These are phyloP conservation scores for Halictus quadricinctus DNA, from an alignment of 2,888 invertebrate species.

Conservation along the genomic window DNA sequence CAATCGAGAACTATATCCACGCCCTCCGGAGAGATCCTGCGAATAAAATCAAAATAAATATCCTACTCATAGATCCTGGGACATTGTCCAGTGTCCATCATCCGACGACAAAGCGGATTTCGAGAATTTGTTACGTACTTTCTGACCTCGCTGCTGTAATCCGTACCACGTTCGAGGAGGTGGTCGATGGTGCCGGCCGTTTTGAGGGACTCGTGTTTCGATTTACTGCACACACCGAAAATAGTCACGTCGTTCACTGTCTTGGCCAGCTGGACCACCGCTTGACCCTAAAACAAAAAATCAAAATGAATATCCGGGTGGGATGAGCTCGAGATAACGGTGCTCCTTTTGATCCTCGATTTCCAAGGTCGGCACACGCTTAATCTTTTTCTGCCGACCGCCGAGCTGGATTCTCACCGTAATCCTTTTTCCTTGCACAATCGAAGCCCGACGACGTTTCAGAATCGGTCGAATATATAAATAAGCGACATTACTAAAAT, in stretches of 20 bases:
- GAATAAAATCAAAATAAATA: slow-evolving; percentile 25
- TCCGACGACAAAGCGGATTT: neutral
- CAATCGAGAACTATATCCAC: slow-evolving; percentile 95
- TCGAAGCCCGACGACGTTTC: neutral
- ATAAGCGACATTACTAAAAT: no score
- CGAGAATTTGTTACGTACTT: slow-evolving; percentile 85
- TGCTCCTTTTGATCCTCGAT: neutral
- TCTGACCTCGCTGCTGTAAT: slow-evolving; percentile 92
- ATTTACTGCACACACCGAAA: slow-evolving; percentile 93
- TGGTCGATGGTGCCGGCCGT: slow-evolving; percentile 88
- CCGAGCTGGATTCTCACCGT: neutral
- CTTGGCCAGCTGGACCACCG: slow-evolving; percentile 91
- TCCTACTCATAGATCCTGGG: slow-evolving; percentile 2
- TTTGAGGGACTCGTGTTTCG: slow-evolving; percentile 93
- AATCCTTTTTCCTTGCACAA: neutral
- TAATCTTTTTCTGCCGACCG: neutral
- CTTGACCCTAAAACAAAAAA: slow-evolving; percentile 88
- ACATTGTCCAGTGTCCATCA: neutral
- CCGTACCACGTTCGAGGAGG: slow-evolving; percentile 90
- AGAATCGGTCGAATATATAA: neutral
- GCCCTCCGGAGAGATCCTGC: slow-evolving; percentile 89
- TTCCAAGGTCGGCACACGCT: neutral
- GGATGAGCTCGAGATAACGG: neutral
- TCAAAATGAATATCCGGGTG: slow-evolving; percentile 3
- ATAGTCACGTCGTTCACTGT: slow-evolving; percentile 91